Percentiles rank a stretch among this genome's conserved stretches.
Evolutionary conservation across 2,797 vertebrate genomes (phyloP).

Genomic region (Synanceia verrucosa): DNA sequence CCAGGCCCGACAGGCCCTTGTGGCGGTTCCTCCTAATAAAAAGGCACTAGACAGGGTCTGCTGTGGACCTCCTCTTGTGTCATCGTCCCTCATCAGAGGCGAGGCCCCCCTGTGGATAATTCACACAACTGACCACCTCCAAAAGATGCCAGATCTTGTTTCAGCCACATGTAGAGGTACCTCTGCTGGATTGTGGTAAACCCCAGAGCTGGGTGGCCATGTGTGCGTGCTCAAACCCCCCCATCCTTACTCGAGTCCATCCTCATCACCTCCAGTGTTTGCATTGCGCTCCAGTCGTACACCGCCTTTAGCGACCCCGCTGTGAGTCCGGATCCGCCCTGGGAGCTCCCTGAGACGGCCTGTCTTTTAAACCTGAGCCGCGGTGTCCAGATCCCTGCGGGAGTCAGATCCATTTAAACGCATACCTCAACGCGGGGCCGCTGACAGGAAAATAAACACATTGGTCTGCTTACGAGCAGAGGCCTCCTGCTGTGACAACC

Average conservation of each 20-base stretch:
- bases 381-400: constrained; percentile 71
- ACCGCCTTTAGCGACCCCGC: constrained; percentile 75
- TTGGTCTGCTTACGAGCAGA: constrained; percentile 63
- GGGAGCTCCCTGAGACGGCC: constrained; percentile 72
- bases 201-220: constrained; percentile 40
- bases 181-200: constrained; percentile 21
- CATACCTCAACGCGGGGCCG: constrained; percentile 77
- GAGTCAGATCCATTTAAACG: constrained; percentile 75
- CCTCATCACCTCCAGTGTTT: constrained; percentile 76
- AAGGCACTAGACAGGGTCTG: background rate
- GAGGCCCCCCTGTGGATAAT: constrained; percentile 4
- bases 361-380: constrained; percentile 80
- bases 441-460: constrained; percentile 84
- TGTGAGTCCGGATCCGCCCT: constrained; percentile 78
- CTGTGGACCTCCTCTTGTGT: background rate
- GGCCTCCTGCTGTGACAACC: constrained; percentile 68
- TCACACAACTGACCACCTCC: constrained; percentile 29
- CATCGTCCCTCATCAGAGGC: constrained; percentile 9
- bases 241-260: constrained; percentile 21
- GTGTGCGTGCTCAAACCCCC: constrained; percentile 6
- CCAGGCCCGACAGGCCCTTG: background rate
- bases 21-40: background rate
- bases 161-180: constrained; percentile 13
- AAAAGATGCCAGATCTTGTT: constrained; percentile 20
- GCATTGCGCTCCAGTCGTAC: constrained; percentile 60